Evolutionary conservation across 2,113 vertebrate species (phyloP), one percentile per base, ranked within the genome.

Genomic region (Rhinopomastus cyanomelas): DNA sequence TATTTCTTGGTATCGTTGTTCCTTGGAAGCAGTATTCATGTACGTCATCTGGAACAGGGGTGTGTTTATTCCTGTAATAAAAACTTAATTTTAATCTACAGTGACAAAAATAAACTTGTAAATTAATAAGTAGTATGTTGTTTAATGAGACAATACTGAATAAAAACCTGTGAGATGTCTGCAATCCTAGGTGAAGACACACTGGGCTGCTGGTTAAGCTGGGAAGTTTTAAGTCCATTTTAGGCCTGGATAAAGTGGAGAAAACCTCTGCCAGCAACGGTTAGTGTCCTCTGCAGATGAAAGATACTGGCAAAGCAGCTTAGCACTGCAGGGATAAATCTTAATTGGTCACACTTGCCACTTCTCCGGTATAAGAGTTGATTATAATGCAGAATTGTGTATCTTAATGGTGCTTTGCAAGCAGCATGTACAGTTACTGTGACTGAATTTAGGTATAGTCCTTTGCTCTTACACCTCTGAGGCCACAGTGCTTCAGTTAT

Each of bases 301-400:
- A 91, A 92, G 86, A 71, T 93, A 80, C 19, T 65, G 57, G 86
- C 73, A 93, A 89, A 93, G 83, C 90, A 83, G 68, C 76, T 95
- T 92, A 85, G 44, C 61, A 49, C 73, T 75, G 65, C 34, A 32
- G 66, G 80, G 39, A 64, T 92, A 75, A 90, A 90, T 86, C 81
- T 92, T 92, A 80, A 62, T 86, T 96, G 90, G 80, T 93, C 88
- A 57, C 77, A 59, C 46, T 34, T 89, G 46, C 66, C 61, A 64
- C 74, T 72, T 49, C 29, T 61, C 59, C 51, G 68, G n/a, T 79
- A 79, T 20, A 73, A 29, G 22, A 82, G 32, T 53, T 80, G 57
- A 71, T 71, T 91, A 8, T 77, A 73, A 71, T 71, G 56, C 56
- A 80, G 60, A 82, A 49, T 71, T 56, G 29, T 71, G 60, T 52